These are phyloP conservation scores for Anser cygnoides DNA, from an alignment of 2,113 vertebrate genomes.

Conservation along the genomic window DNA sequence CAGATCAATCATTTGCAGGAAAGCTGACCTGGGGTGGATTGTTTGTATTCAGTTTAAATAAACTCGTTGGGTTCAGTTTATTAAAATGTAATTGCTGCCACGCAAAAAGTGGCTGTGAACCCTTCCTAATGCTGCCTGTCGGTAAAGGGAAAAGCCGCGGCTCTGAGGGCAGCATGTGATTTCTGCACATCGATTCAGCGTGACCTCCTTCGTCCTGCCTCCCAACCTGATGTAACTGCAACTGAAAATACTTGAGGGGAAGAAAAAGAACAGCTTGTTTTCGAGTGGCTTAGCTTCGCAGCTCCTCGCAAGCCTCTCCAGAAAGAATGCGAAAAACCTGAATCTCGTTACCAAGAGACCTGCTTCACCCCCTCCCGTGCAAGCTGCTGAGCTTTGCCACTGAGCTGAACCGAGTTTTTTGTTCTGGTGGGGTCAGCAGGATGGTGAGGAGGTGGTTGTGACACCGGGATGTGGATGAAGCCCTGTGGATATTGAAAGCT, in stretches of 20 bases:
- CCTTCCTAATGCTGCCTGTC: background rate
- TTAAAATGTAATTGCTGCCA: background rate
- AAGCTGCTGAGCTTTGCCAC: background rate
- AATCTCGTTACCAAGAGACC: background rate
- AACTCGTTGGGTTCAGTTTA: background rate
- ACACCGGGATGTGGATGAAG: fast-evolving
- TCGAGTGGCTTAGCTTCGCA: background rate
- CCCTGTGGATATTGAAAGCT: background rate
- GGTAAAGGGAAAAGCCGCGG: background rate
- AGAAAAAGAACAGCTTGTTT: background rate
- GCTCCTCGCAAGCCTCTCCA: background rate
- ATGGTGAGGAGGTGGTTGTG: background rate
- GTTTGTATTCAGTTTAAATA: background rate
- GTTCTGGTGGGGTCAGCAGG: fast-evolving
- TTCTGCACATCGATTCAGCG: background rate
- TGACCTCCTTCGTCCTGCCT: background rate
- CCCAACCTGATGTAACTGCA: background rate
- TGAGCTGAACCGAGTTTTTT: background rate
- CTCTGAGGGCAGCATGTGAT: background rate
- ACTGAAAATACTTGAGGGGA: background rate
- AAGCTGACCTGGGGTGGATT: background rate
- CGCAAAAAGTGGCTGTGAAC: background rate
- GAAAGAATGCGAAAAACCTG: background rate
- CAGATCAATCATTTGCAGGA: background rate
- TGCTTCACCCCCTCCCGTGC: background rate